Conservation (phyloP, 2,888 invertebrate genomes). For the Eupithecia centaureata region DNA sequence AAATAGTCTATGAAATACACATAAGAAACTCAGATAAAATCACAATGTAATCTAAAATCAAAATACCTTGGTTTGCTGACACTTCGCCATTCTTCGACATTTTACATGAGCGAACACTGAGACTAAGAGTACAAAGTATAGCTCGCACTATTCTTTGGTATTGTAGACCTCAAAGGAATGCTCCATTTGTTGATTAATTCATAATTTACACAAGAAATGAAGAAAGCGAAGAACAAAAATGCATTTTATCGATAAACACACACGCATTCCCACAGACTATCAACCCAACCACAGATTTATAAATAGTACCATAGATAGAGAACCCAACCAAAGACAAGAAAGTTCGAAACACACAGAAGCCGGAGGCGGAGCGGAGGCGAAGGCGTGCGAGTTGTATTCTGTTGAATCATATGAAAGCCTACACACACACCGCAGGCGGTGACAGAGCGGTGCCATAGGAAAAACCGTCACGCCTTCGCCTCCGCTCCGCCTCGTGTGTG, state of each 20-base stretch:
- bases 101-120: conserved; percentile 61
- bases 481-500: too few species aligned
- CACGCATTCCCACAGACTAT: conserved; percentile 17
- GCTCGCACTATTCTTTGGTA: conserved; percentile 64
- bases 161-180: conserved; percentile 57
- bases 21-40: conserved; percentile 19
- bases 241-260: conserved; percentile 55
- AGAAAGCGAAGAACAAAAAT: conserved; percentile 54
- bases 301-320: too few species aligned
- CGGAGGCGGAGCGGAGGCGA: too few species aligned
- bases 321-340: too few species aligned
- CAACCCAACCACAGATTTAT: too few species aligned
- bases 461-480: too few species aligned
- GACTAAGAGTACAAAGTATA: conserved; percentile 44
- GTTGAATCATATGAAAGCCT: too few species aligned
- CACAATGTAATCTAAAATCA: conserved; percentile 10
- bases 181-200: conserved; percentile 70
- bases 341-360: too few species aligned
- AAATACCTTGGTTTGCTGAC: conserved; percentile 85
- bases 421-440: too few species aligned
- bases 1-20: conserved; percentile 16
- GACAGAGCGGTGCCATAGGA: too few species aligned
- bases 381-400: too few species aligned
- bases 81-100: conserved; percentile 90
- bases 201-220: conserved; percentile 53